A percentile compares a stretch with the other conserved stretches of the same genome.
Evolutionary conservation across 2,113 vertebrate species (phyloP).

Genomic region (Carollia perspicillata): DNA sequence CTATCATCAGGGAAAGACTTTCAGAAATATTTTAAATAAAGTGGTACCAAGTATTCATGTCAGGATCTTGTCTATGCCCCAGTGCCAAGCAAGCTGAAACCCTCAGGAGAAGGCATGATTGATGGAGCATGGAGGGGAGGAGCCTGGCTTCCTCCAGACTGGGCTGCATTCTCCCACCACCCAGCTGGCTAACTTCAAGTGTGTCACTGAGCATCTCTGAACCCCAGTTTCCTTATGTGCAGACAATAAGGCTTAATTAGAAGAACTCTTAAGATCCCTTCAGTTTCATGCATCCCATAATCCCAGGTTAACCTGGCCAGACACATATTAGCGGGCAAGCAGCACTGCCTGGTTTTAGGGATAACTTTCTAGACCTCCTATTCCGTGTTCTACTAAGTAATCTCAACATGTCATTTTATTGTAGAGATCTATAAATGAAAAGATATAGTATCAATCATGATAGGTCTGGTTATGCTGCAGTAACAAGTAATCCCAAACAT

Average conservation of each 20-base stretch:
- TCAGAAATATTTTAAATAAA: slow-evolving; percentile 26
- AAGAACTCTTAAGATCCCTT: not conserved
- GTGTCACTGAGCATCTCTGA: not conserved
- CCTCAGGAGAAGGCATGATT: not conserved
- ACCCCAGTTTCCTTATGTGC: not conserved
- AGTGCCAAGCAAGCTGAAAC: not conserved
- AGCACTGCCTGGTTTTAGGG: not conserved
- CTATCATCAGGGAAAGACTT: too few relatives aligned
- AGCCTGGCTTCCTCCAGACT: not conserved
- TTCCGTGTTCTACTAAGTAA: not conserved
- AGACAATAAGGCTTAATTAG: not conserved
- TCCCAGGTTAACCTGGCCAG: not conserved
- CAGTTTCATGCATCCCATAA: not conserved
- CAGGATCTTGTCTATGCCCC: not conserved
- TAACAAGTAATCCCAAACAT: not conserved
- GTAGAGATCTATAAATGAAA: not conserved
- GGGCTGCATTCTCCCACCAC: not conserved
- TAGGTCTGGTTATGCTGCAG: not conserved
- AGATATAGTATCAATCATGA: not conserved
- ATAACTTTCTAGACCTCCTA: not conserved
- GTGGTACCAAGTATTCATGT: not conserved
- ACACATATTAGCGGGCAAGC: not conserved
- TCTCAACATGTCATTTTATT: not conserved
- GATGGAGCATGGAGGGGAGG: not conserved
- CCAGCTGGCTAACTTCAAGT: not conserved